phyloP scores from a whole-genome alignment of 2,888 invertebrate species.

The Sipunculus nudus region DNA sequence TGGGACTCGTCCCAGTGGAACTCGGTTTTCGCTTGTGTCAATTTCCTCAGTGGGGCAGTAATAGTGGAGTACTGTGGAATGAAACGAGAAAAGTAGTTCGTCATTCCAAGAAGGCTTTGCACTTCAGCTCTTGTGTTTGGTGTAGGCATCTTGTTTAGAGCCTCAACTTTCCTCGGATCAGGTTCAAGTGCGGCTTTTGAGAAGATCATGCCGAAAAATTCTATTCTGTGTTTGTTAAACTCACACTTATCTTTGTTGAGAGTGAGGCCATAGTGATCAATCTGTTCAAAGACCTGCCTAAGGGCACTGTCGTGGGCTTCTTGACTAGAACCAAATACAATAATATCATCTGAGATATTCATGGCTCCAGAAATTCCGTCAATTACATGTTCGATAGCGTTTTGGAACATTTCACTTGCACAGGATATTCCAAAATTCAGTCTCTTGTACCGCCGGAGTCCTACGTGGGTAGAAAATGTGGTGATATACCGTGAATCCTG shows the following conservation, averaged over 20 bases:
- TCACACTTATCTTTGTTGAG: conserved; percentile 24
- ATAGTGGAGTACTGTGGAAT: conserved; percentile 38
- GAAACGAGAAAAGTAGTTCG: conserved; percentile 40
- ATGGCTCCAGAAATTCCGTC: conserved; percentile 11
- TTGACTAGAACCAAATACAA: conserved; percentile 11
- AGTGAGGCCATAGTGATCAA: conserved; percentile 19
- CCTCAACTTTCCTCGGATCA: conserved; percentile 38
- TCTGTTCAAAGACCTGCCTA: conserved; percentile 11
- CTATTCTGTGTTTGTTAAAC: conserved; percentile 5
- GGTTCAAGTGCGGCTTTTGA: conserved; percentile 10
- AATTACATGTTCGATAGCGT: conserved; percentile 15
- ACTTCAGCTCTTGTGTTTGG: conserved; percentile 41
- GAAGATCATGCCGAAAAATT: conserved; percentile 7
- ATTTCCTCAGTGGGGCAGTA: conserved; percentile 37
- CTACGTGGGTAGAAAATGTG: conserved; percentile 31
- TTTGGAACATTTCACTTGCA: conserved; percentile 21
- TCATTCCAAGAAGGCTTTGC: conserved; percentile 40
- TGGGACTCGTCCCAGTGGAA: conserved; percentile 36
- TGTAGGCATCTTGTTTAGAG: conserved; percentile 30
- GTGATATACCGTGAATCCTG: conserved; percentile 29
- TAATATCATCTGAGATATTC: conserved; percentile 22
- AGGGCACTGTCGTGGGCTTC: conserved; percentile 12
- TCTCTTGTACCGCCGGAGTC: conserved; percentile 26
- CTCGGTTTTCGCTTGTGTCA: conserved; percentile 31
- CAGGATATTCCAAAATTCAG: conserved; percentile 25